Conservation (phyloP, 2,113 vertebrate genomes). For the Dendrocopos noguchii region DNA sequence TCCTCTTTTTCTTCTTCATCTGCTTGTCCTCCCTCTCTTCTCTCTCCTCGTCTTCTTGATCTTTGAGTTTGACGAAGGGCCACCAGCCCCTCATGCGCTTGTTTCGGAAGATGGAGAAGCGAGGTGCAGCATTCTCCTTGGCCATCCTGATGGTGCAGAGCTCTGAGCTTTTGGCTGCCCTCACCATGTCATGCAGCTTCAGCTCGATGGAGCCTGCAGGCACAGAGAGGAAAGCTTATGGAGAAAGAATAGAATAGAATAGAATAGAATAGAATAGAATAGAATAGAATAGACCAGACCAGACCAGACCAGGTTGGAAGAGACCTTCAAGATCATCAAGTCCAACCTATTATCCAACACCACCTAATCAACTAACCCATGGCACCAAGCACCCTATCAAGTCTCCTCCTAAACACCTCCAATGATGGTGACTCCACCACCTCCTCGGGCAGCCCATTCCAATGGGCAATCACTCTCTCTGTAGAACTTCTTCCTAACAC, state of each 20-base stretch:
- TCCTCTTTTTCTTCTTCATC: constrained; percentile 74
- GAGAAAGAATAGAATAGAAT: background rate
- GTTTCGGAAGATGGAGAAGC: constrained; percentile 89
- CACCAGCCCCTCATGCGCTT: constrained; percentile 93
- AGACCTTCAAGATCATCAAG: too few relatives aligned
- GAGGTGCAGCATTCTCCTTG: constrained; percentile 80
- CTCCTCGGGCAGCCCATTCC: too few relatives aligned
- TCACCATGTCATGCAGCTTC: constrained; percentile 87
- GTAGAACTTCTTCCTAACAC: too few relatives aligned
- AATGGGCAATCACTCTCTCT: too few relatives aligned
- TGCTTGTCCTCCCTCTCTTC: constrained; percentile 80
- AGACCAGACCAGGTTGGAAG: too few relatives aligned
- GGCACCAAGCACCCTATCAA: too few relatives aligned
- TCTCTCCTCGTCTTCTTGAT: constrained; percentile 81
- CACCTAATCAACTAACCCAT: too few relatives aligned
- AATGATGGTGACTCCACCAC: too few relatives aligned
- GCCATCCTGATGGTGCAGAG: constrained; percentile 88
- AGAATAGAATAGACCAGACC: too few relatives aligned
- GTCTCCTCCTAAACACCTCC: too few relatives aligned
- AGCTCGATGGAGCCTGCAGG: constrained; percentile 86
- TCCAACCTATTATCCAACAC: too few relatives aligned
- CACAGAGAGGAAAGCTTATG: background rate
- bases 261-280: too few relatives aligned
- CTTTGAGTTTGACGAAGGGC: constrained; percentile 87
- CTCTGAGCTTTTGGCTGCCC: constrained; percentile 79